These are phyloP conservation scores for Virgularia gustaviana DNA, from an alignment of 92 coral and sea anemone species.

Conservation along the genomic window DNA sequence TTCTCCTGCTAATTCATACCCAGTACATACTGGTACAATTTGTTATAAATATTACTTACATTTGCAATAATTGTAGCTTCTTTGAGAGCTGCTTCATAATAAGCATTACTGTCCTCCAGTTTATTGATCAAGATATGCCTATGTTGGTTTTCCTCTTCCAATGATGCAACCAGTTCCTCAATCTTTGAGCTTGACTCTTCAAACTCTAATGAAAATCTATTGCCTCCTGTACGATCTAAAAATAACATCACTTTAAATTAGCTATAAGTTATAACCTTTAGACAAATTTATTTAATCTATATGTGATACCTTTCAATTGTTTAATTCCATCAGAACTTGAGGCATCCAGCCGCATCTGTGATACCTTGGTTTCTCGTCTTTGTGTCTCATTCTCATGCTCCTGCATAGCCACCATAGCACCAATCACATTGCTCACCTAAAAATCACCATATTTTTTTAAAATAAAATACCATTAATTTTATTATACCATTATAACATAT, in stretches of 20 bases:
- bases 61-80: conserved; percentile 94
- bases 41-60: conserved; percentile 56
- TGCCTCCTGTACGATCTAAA: conserved; percentile 91
- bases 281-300: neutral
- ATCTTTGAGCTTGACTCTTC: conserved; percentile 79
- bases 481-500: no score
- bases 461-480: no score
- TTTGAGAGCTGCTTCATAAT: conserved; percentile 80
- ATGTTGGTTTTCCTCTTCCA: conserved; percentile 68
- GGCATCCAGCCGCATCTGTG: conserved; percentile 88
- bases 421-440: conserved; percentile 74
- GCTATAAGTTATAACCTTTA: neutral
- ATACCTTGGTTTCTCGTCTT: conserved; percentile 73
- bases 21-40: neutral
- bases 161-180: conserved; percentile 67
- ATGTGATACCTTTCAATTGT: conserved; percentile 90
- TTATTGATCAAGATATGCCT: conserved; percentile 50
- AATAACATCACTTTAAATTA: neutral
- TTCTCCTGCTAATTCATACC: neutral
- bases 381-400: conserved; percentile 82
- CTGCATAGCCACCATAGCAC: conserved; percentile 73
- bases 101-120: conserved; percentile 85
- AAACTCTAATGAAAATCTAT: conserved; percentile 84
- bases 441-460: no score
- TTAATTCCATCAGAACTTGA: conserved; percentile 87